Base-by-base conservation (phyloP, 2,888 invertebrate species). In the Spodoptera picta region DNA sequence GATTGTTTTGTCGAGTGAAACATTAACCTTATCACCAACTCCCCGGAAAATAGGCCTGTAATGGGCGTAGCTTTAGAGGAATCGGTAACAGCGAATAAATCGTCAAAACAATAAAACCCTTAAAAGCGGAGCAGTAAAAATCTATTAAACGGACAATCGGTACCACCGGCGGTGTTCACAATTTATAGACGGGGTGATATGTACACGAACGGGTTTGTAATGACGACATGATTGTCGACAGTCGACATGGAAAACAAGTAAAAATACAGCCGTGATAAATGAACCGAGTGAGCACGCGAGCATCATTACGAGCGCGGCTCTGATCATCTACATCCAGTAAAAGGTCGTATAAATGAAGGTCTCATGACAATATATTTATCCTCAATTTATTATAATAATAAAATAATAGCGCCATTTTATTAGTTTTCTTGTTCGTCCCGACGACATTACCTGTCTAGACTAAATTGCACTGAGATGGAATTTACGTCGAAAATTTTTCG, bases 211-310 rank as follows among this genome's bases (percentile, higher is more conserved):
- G 83, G 86, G 90, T 83, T 87, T 85, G 92, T 93, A 94, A 93
- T 93, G 92, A 92, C 89, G 91, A 93, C 93, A 92, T 91, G 92
- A 90, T 91, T 92, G 93, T 92, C 87, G 90, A 92, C 92, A 91
- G 88, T 79, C 86, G 89, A 92, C 92, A 91, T 87, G 88, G 87
- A 84, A 90, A 91, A 92, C 91, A 90, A 92, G 92, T 92, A 92
- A 90, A 92, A 92, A 92, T 91, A 91, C 86, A 80, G 84, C 85
- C 82, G 88, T 93, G 92, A 92, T 92, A 92, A 93, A 93, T 93
- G 92, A 83, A 80, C 64, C 68, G 85, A 70, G 51, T 27, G 53
- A 87, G 90, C 92, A 91, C 90, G 92, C 91, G 91, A 89, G 87
- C 84, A 82, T 88, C 88, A 86, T 91, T 90, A 90, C 85, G 76